Percentiles rank a stretch among this genome's conserved stretches.
Evolutionary conservation across 92 coral and sea anemone species (phyloP).

Genomic region (Chrysogorgia sp.): DNA sequence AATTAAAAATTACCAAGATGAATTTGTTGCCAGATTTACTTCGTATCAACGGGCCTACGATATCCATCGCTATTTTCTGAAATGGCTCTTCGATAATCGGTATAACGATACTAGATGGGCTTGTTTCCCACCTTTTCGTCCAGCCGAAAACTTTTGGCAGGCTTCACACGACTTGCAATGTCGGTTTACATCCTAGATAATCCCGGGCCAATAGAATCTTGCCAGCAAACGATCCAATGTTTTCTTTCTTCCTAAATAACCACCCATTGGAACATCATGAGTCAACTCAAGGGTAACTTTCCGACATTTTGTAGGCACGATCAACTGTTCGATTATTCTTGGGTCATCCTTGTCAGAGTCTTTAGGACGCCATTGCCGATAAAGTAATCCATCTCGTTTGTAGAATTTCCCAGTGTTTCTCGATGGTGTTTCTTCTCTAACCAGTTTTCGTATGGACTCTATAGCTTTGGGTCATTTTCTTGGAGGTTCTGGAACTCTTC

Average conservation of each 20-base stretch:
- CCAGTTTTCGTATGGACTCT: background rate
- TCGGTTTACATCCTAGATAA: constrained; percentile 34
- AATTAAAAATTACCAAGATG: constrained; percentile 50
- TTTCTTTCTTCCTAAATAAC: constrained; percentile 45
- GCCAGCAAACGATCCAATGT: constrained; percentile 23
- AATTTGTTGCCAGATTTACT: constrained; percentile 41
- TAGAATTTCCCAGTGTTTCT: background rate
- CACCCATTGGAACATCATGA: constrained; percentile 46
- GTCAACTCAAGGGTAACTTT: constrained; percentile 10
- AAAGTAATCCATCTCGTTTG: background rate
- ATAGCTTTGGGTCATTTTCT: background rate
- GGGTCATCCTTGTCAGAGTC: background rate
- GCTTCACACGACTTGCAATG: constrained; percentile 45
- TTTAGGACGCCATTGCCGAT: background rate
- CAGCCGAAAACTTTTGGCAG: constrained; percentile 36
- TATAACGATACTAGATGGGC: constrained; percentile 26
- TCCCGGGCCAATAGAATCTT: constrained; percentile 55
- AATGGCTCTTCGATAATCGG: constrained; percentile 53
- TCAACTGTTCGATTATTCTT: constrained; percentile 4
- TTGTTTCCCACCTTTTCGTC: background rate
- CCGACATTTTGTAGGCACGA: constrained; percentile 25
- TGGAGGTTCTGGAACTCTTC: background rate
- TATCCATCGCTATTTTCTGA: constrained; percentile 57
- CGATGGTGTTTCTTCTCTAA: background rate
- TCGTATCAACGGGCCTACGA: constrained; percentile 51